These are phyloP conservation scores for Callionymus lyra DNA, from an alignment of 2,113 vertebrate species.

Conservation along the genomic window DNA sequence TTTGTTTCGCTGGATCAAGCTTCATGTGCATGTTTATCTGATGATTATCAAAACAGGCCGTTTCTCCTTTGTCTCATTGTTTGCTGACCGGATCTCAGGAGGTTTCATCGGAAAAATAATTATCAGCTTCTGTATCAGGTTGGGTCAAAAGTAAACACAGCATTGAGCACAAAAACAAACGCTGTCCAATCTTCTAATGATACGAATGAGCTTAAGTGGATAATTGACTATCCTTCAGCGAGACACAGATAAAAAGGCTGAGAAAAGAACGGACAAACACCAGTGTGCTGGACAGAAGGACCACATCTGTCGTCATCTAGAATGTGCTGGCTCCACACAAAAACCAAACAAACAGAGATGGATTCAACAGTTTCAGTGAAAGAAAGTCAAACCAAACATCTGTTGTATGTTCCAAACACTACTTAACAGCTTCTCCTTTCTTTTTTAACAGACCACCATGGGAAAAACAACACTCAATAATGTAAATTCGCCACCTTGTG, in stretches of 20 bases:
- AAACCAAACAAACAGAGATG: slow-evolving; percentile 57
- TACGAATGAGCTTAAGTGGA: slow-evolving; percentile 33
- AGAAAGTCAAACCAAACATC: neutral
- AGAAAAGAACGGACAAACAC: slow-evolving; percentile 6
- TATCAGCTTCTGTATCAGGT: slow-evolving; percentile 1
- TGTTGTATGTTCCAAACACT: too few relatives aligned
- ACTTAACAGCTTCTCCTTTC: slow-evolving; percentile 25
- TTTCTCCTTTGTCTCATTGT: too few relatives aligned
- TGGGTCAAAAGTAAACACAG: slow-evolving; percentile 17
- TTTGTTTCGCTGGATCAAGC: too few relatives aligned
- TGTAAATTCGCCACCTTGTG: too few relatives aligned
- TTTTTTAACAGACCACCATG: slow-evolving; percentile 6
- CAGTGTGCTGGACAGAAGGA: neutral
- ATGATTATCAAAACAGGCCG: too few relatives aligned
- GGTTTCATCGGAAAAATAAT: slow-evolving; percentile 11
- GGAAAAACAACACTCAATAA: slow-evolving; percentile 17
- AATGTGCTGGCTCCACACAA: slow-evolving; percentile 27
- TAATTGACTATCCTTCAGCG: slow-evolving; percentile 30
- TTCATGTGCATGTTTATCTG: too few relatives aligned
- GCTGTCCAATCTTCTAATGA: slow-evolving; percentile 13
- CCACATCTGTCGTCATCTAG: slow-evolving; percentile 35
- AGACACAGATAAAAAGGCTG: slow-evolving; percentile 9
- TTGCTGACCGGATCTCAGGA: slow-evolving; percentile 4
- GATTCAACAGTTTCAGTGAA: slow-evolving; percentile 26
- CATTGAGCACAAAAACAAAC: slow-evolving; percentile 20